phyloP scores from a whole-genome alignment of 2,797 vertebrate species.

The Scomberomorus guttatus region DNA sequence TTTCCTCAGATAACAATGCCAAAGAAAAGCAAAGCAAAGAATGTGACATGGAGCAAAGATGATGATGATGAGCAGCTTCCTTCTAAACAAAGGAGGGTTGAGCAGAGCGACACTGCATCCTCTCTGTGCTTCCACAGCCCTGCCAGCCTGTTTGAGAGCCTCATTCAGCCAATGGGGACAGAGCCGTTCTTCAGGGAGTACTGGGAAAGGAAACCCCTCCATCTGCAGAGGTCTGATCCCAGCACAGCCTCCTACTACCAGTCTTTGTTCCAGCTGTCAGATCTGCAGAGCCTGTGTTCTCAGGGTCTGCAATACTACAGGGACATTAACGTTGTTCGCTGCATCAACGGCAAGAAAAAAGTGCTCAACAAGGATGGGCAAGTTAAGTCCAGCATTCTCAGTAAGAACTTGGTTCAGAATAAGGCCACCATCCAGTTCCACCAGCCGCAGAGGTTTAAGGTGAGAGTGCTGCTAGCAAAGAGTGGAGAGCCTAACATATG shows the following conservation, averaged over 20 bases:
- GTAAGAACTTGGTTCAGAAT: conserved; percentile 88
- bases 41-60: background rate
- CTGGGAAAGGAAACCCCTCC: conserved; percentile 93
- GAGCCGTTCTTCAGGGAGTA: conserved; percentile 90
- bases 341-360: conserved; percentile 88
- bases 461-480: conserved; percentile 59
- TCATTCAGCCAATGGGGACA: conserved; percentile 87
- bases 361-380: conserved; percentile 89
- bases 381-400: conserved; percentile 87
- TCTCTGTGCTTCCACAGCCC: conserved; percentile 85
- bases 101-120: background rate
- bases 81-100: conserved; percentile 48
- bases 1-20: background rate
- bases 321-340: conserved; percentile 91
- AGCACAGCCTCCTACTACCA: conserved; percentile 81
- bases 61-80: conserved; percentile 9
- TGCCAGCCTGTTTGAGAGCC: conserved; percentile 86
- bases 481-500: background rate
- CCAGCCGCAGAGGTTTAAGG: conserved; percentile 96
- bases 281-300: conserved; percentile 86
- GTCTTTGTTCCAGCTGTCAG: conserved; percentile 89
- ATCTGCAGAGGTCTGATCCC: conserved; percentile 86
- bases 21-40: background rate
- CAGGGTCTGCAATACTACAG: conserved; percentile 84
- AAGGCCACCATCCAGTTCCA: conserved; percentile 95